Evolutionary conservation across 2,888 invertebrate species (phyloP), one percentile per base, ranked within the genome.

Genomic region (Miltochrista miniata): DNA sequence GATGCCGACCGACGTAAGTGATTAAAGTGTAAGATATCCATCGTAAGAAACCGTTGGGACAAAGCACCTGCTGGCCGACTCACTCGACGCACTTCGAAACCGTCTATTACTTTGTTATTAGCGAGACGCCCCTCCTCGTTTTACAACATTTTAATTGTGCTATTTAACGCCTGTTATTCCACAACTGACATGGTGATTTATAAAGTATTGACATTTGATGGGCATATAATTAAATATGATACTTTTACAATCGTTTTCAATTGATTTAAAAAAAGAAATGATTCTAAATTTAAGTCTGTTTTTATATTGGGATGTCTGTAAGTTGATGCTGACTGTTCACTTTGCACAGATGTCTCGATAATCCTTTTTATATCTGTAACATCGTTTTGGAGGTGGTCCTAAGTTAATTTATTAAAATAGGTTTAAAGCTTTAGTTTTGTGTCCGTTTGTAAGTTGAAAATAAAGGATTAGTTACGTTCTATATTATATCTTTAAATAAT

Each of bases 101-200:
- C 81, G 70, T 68, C 78, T 78, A 85, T 85, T 86, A 85, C 76
- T 74, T 77, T 68, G 79, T 84, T 83, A 83, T 84, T 83, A 84
- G 77, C 68, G 68, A 75, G 72, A 81, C 81, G 77, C 79, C 85
- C 82, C 76, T 67, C 64, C 58, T 72, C 76, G 67, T 81, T 85
- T 84, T 77, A 85, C 76, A 83, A 81, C 81, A 69, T 79, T 83
- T 83, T 87, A 84, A 86, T 85, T 85, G 76, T 77, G 75, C 79
- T 85, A 79, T 83, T 84, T 81, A 79, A 84, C 83, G 83, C 84
- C 79, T 81, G 79, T 84, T 79, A 66, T 80, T 74, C 68, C 63
- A 65, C 49, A 60, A 70, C 68, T 72, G 76, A 76, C 71, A 68
- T 45, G 56, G 63, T 75, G 78, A 76, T 81, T 79, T 76, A 76